Evolutionary conservation across 2,888 invertebrate genomes (phyloP).

Genomic region (Anaspis maculata): DNA sequence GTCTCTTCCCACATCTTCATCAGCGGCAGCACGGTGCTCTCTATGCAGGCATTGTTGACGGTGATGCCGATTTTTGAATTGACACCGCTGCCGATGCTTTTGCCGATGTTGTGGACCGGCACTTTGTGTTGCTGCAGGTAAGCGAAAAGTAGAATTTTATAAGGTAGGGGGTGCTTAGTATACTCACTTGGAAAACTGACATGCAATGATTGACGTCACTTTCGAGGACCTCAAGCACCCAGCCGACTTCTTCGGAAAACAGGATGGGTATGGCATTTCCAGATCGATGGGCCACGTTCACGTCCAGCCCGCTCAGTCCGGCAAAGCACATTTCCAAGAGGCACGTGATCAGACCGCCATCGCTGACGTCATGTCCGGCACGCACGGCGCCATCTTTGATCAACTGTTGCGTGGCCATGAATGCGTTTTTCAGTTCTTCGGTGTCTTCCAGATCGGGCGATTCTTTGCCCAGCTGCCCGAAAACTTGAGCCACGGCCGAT

Average conservation of each 20-base stretch:
- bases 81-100: conserved; percentile 58
- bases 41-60: conserved; percentile 54
- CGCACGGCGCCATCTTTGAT: conserved; percentile 62
- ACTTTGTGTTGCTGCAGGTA: conserved; percentile 51
- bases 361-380: conserved; percentile 93
- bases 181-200: conserved; percentile 52
- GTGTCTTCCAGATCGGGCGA: conserved; percentile 75
- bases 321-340: conserved; percentile 94
- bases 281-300: conserved; percentile 52
- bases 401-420: conserved; percentile 77
- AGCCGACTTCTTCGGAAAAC: conserved; percentile 81
- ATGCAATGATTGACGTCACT: conserved; percentile 51
- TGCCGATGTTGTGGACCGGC: conserved; percentile 60
- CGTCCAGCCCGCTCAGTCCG: conserved; percentile 71
- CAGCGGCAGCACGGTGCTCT: conserved; percentile 56
- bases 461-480: conserved; percentile 57
- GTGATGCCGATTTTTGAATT: conserved; percentile 52
- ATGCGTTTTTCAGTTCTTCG: conserved; percentile 60
- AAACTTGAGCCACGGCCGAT: conserved; percentile 87
- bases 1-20: conserved; percentile 93
- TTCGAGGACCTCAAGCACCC: conserved; percentile 66
- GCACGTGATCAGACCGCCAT: conserved; percentile 88
- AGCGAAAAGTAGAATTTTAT: conserved; percentile 2
- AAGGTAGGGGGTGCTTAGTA: too few relatives aligned
- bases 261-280: conserved; percentile 58